phyloP scores from a whole-genome alignment of 2,113 vertebrate species.

The Ahaetulla prasina region DNA sequence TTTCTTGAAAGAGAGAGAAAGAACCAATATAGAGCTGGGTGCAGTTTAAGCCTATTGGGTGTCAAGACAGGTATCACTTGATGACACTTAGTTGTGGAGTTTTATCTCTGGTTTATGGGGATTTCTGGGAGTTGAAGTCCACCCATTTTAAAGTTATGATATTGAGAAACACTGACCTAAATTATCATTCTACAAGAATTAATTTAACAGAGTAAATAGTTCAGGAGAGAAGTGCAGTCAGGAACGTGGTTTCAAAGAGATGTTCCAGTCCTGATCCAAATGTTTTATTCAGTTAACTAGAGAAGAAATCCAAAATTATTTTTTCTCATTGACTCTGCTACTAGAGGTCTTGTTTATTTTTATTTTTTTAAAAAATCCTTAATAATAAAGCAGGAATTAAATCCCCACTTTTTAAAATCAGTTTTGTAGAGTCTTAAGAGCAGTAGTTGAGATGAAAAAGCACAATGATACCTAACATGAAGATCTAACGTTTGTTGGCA shows the following conservation, averaged over 20 bases:
- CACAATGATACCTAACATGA: constrained; percentile 35
- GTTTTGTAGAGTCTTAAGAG: constrained; percentile 57
- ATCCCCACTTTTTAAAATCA: constrained; percentile 58
- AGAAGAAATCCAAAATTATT: constrained; percentile 60
- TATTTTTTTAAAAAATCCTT: constrained; percentile 42
- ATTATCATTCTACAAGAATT: constrained; percentile 76
- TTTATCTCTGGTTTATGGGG: not conserved
- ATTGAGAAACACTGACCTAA: constrained; percentile 14
- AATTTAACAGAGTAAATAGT: constrained; percentile 69
- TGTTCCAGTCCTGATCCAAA: constrained; percentile 50
- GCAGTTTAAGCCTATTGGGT: not conserved
- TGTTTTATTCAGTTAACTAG: constrained; percentile 66
- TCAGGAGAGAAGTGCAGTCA: constrained; percentile 52
- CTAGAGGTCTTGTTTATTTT: constrained; percentile 46
- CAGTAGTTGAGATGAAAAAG: constrained; percentile 56
- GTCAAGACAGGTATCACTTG: not conserved
- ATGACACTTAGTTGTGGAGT: not conserved
- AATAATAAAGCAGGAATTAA: constrained; percentile 66
- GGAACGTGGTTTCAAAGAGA: constrained; percentile 56
- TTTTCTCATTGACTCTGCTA: constrained; percentile 63
- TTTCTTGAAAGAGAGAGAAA: constrained; percentile 57
- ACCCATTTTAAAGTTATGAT: not conserved
- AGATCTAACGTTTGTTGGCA: constrained; percentile 43
- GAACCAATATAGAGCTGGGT: not conserved
- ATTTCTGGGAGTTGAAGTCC: not conserved